Percentiles rank a stretch among this genome's conserved stretches.
Evolutionary conservation across 2,888 invertebrate species (phyloP).

Genomic region (Meteorus colon): DNA sequence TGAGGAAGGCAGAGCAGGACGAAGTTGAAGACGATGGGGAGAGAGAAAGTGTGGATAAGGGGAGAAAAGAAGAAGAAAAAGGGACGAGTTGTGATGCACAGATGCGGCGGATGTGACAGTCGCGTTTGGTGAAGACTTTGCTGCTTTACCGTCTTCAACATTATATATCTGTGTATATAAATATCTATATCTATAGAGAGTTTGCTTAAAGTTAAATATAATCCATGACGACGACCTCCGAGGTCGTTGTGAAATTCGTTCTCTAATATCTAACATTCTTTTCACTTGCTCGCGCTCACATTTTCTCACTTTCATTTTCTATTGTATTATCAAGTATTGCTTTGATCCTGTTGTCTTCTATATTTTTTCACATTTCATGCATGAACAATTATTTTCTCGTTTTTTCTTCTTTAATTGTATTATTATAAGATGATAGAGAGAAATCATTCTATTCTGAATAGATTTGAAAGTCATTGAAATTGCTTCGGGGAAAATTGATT

Average conservation of each 20-base stretch:
- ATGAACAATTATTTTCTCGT: neutral
- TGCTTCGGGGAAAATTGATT: neutral
- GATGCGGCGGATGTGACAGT: slow-evolving; percentile 70
- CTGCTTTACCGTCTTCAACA: slow-evolving; percentile 13
- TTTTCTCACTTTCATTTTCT: neutral
- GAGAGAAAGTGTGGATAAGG: slow-evolving; percentile 37
- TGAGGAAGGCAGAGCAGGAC: neutral
- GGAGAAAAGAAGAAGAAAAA: slow-evolving; percentile 34
- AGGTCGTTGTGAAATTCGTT: slow-evolving; percentile 8
- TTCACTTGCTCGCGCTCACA: neutral
- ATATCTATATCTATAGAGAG: neutral
- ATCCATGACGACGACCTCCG: neutral
- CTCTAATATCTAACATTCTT: neutral
- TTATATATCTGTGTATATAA: neutral
- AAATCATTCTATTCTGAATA: neutral
- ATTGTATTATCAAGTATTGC: neutral
- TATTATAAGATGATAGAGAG: too few relatives aligned
- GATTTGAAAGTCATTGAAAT: neutral
- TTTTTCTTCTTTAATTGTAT: neutral
- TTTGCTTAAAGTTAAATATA: slow-evolving; percentile 18
- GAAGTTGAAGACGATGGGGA: slow-evolving; percentile 20
- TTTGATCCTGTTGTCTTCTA: neutral
- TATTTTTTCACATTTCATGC: neutral
- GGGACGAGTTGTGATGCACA: slow-evolving; percentile 66
- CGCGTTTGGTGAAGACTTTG: slow-evolving; percentile 36